Evolutionary conservation across 1,140 invertebrate genomes (phyloP).

Genomic region (Propsilocerus akamusi): DNA sequence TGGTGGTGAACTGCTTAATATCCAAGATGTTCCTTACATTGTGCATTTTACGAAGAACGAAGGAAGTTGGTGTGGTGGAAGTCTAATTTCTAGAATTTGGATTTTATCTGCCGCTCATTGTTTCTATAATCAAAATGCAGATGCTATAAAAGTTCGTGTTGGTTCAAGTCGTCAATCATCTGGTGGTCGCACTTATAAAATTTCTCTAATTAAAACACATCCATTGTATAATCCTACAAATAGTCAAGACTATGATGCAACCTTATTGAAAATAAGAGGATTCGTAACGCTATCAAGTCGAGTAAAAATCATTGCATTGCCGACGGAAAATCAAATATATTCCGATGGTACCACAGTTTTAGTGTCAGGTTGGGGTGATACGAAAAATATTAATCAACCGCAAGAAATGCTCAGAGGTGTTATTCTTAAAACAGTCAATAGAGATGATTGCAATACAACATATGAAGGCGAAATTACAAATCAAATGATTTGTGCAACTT

Average conservation of each 20-base stretch:
- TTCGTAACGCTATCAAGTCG: constrained; percentile 17
- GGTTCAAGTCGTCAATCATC: constrained; percentile 12
- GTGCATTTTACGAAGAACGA: too few species aligned
- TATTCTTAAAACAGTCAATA: constrained; percentile 21
- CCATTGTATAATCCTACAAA: constrained; percentile 16
- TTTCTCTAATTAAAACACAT: constrained; percentile 16
- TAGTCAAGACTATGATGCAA: constrained; percentile 20
- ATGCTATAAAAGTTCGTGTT: constrained; percentile 12
- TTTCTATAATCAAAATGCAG: constrained; percentile 20
- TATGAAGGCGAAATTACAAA: constrained; percentile 28
- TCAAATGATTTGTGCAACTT: constrained; percentile 52
- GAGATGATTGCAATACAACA: constrained; percentile 15
- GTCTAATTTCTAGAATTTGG: constrained; percentile 33
- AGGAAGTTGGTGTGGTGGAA: constrained; percentile 58
- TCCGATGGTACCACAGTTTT: constrained; percentile 16
- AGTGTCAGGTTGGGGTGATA: constrained; percentile 27
- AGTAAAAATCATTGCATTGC: constrained; percentile 13
- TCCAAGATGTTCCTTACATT: too few species aligned
- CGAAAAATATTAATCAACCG: constrained; percentile 12
- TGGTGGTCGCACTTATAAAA: constrained; percentile 15
- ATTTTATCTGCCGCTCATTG: constrained; percentile 31
- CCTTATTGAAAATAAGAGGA: constrained; percentile 14
- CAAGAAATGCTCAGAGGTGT: constrained; percentile 22
- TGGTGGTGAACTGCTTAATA: too few species aligned
- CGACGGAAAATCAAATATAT: constrained; percentile 12